Conservation (phyloP, 2,797 vertebrate genomes). For the Enteromius paludinosus region DNA sequence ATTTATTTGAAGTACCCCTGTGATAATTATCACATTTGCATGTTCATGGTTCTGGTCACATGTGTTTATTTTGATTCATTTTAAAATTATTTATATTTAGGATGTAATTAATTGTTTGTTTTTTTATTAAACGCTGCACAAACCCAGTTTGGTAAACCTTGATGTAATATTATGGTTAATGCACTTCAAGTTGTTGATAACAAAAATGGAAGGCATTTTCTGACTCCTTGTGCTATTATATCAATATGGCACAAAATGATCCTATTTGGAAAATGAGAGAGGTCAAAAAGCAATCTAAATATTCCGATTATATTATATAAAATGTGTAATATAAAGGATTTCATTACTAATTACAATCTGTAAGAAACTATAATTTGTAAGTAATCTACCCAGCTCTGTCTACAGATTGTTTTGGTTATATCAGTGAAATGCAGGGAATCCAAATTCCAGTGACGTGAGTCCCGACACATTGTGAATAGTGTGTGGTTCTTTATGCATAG, state of each 20-base stretch:
- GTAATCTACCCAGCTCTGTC: not conserved
- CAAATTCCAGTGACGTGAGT: not conserved
- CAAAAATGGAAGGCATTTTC: not conserved
- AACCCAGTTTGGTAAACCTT: not conserved
- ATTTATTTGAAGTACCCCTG: no score
- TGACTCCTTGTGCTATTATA: not conserved
- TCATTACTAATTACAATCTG: no score
- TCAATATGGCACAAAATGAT: not conserved
- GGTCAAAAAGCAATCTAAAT: not conserved
- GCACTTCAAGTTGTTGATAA: not conserved
- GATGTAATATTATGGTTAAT: not conserved
- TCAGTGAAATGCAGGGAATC: not conserved
- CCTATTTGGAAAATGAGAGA: not conserved
- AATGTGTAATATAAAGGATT: no score
- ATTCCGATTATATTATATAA: not conserved
- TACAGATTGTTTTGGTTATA: not conserved
- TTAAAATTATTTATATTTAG: no score
- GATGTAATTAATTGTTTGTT: no score
- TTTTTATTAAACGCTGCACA: not conserved
- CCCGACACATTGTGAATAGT: not conserved
- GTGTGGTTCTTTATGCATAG: not conserved
- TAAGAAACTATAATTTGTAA: not conserved
- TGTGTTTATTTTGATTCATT: not conserved
- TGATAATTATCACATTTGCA: not conserved
- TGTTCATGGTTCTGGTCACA: not conserved